Conservation (phyloP, 2,797 vertebrate genomes). For the Brotogeris chrysoptera region DNA sequence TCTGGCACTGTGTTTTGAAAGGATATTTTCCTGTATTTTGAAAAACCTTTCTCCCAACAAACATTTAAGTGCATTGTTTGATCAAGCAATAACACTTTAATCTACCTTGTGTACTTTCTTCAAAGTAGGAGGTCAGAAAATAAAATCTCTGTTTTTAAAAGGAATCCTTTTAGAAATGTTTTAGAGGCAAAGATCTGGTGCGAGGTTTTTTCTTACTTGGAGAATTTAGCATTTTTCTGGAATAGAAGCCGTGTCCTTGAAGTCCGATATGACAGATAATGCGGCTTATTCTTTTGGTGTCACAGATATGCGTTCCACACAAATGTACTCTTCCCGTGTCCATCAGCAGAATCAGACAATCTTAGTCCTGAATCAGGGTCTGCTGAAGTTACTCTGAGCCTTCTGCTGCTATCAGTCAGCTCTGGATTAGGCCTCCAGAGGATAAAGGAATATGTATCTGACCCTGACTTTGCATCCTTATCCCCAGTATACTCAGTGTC, state of each 20-base stretch:
- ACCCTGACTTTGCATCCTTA: background rate
- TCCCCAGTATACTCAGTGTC: background rate
- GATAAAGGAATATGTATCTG: background rate
- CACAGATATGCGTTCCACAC: background rate
- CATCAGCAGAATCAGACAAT: background rate
- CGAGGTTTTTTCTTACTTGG: background rate
- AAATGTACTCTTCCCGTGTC: background rate
- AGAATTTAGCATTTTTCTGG: slow-evolving; percentile 14
- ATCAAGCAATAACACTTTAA: slow-evolving; percentile 47
- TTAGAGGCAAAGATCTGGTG: slow-evolving; percentile 7
- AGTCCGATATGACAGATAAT: slow-evolving; percentile 3
- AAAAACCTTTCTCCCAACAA: slow-evolving; percentile 29
- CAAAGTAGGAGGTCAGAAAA: slow-evolving; percentile 31
- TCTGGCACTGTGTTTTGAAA: slow-evolving; percentile 20
- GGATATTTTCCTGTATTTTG: slow-evolving; percentile 1
- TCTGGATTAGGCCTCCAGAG: background rate
- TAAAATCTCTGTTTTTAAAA: slow-evolving; percentile 4
- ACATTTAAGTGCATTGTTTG: slow-evolving; percentile 28
- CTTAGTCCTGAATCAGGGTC: background rate
- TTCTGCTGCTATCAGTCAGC: background rate
- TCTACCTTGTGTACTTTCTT: slow-evolving; percentile 7
- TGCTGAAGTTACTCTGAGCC: background rate
- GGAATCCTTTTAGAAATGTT: background rate
- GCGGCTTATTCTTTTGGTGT: background rate
- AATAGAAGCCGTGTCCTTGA: background rate